Conservation (phyloP, 2,113 vertebrate species). For the Cranoglanis bouderius region DNA sequence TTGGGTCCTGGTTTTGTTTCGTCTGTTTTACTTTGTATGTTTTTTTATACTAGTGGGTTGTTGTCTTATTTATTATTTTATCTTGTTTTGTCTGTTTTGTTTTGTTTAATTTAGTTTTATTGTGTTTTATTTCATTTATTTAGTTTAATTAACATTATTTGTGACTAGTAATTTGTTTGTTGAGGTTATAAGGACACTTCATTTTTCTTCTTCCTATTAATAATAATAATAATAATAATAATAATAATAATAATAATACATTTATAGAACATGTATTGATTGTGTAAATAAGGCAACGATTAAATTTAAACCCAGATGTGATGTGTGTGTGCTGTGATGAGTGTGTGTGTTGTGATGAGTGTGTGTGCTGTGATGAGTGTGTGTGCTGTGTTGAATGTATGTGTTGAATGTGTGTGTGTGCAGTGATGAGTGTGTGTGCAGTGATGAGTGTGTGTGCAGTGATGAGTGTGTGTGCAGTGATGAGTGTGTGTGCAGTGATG, state of each 20-base stretch:
- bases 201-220: too few species aligned
- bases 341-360: background rate
- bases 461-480: background rate
- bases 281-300: too few species aligned
- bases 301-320: too few species aligned
- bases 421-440: background rate
- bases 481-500: background rate
- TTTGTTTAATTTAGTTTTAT: background rate
- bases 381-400: too few species aligned
- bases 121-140: background rate
- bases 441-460: background rate
- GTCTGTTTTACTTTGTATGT: background rate
- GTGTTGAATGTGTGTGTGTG: background rate
- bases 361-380: background rate
- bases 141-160: background rate
- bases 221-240: too few species aligned
- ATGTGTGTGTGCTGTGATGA: background rate
- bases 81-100: background rate
- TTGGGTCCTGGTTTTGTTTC: background rate
- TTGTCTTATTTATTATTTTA: background rate
- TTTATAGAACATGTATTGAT: too few species aligned
- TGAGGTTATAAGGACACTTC: too few species aligned
- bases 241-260: too few species aligned
- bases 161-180: background rate
- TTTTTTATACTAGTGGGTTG: background rate